A percentile compares a stretch with the other conserved stretches of the same genome.
These are phyloP conservation scores for Gymnobelideus leadbeateri DNA, from an alignment of 2,113 vertebrate genomes.

Conservation along the genomic window DNA sequence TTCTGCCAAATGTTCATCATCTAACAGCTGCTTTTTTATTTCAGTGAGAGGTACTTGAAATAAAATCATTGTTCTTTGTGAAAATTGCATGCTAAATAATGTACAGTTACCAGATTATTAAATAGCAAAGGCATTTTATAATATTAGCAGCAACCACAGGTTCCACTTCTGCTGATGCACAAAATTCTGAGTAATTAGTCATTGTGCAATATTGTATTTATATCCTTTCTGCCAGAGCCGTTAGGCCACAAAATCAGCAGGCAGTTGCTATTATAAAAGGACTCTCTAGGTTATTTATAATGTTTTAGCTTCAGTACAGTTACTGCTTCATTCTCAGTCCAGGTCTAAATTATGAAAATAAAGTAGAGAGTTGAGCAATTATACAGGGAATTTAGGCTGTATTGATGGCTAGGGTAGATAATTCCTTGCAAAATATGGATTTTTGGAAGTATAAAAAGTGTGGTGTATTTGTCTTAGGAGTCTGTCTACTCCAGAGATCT, in stretches of 20 bases:
- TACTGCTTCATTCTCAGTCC: slow-evolving; percentile 76
- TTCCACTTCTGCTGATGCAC: slow-evolving; percentile 86
- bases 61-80: slow-evolving; percentile 84
- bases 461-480: slow-evolving; percentile 37
- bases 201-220: slow-evolving; percentile 84
- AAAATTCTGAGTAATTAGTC: slow-evolving; percentile 86
- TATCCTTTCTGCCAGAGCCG: slow-evolving; percentile 84
- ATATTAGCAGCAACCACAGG: slow-evolving; percentile 85
- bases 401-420: slow-evolving; percentile 27
- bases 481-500: not conserved
- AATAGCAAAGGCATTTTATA: slow-evolving; percentile 85
- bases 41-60: slow-evolving; percentile 83
- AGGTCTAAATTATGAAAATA: slow-evolving; percentile 14
- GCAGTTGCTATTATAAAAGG: slow-evolving; percentile 84
- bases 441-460: slow-evolving; percentile 5
- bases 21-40: slow-evolving; percentile 85
- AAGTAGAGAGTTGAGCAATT: slow-evolving; percentile 26
- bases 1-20: slow-evolving; percentile 85
- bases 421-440: not conserved
- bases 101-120: slow-evolving; percentile 81
- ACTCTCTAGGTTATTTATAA: slow-evolving; percentile 83
- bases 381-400: slow-evolving; percentile 18
- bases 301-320: slow-evolving; percentile 81
- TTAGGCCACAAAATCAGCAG: slow-evolving; percentile 88
- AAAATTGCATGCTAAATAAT: slow-evolving; percentile 80